Evolutionary conservation across 2,888 invertebrate genomes (phyloP).

Genomic region (Axea sp.): DNA sequence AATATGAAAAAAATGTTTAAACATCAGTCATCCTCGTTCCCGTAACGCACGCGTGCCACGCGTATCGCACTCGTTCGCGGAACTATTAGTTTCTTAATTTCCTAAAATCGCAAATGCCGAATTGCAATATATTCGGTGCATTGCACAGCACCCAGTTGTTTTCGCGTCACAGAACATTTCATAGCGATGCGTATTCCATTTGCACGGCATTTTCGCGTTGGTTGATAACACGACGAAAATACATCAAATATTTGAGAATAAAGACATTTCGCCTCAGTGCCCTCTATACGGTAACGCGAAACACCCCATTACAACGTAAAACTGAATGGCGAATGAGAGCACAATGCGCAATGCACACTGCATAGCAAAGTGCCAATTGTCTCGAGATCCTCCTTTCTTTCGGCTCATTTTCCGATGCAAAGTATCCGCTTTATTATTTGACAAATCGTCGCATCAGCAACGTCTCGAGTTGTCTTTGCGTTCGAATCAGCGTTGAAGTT

Average conservation of each 20-base stretch:
- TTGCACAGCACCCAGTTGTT: too few species aligned
- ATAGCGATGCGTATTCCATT: too few species aligned
- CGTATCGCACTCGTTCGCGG: too few species aligned
- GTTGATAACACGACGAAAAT: conserved; percentile 9
- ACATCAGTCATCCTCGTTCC: too few species aligned
- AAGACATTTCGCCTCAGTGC: conserved; percentile 9
- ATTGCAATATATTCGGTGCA: too few species aligned
- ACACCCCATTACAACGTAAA: conserved; percentile 23
- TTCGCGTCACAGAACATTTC: too few species aligned
- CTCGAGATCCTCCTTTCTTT: conserved; percentile 42
- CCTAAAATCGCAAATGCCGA: too few species aligned
- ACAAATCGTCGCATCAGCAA: conserved; percentile 50
- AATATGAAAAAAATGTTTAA: too few species aligned
- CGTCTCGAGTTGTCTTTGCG: conserved; percentile 36
- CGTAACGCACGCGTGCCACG: too few species aligned
- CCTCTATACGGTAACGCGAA: conserved; percentile 7
- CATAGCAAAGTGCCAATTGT: conserved; percentile 50
- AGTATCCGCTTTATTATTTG: conserved; percentile 57
- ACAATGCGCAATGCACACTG: conserved; percentile 39
- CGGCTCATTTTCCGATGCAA: conserved; percentile 50
- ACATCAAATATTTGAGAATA: conserved; percentile 15
- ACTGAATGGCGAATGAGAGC: conserved; percentile 19
- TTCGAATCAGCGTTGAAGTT: conserved; percentile 19
- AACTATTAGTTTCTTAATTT: too few species aligned
- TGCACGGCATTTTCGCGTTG: too few species aligned